phyloP scores from a whole-genome alignment of 1,140 invertebrate species.

The Goniozus legneri region DNA sequence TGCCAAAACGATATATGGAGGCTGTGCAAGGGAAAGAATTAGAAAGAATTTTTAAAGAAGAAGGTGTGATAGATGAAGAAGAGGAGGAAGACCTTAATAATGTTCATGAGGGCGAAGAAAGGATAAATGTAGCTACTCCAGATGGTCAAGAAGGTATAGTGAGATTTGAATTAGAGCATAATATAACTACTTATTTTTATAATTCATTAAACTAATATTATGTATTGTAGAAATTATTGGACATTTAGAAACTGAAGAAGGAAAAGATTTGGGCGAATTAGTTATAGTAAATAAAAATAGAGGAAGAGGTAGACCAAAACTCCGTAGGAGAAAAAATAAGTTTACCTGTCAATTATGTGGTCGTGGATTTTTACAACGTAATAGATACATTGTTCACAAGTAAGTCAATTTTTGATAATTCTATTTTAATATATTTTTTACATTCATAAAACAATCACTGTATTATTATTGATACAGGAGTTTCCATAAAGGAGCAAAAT shows the following conservation, averaged over 20 bases:
- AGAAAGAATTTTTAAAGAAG: conserved; percentile 68
- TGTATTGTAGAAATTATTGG: conserved; percentile 60
- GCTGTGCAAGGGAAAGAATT: conserved; percentile 71
- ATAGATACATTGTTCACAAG: conserved; percentile 53
- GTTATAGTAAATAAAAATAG: conserved; percentile 60
- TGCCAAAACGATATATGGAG: conserved; percentile 64
- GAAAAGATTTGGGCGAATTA: conserved; percentile 59
- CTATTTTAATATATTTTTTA: too few species aligned
- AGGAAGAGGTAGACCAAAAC: conserved; percentile 56
- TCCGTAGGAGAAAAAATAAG: conserved; percentile 48
- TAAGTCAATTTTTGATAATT: conserved; percentile 19
- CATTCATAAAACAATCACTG: not conserved
- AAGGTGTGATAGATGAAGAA: conserved; percentile 66
- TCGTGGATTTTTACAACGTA: conserved; percentile 55
- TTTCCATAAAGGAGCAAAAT: conserved; percentile 53
- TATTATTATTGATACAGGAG: conserved; percentile 28
- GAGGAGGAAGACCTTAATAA: conserved; percentile 40
- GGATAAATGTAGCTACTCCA: conserved; percentile 25
- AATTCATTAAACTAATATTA: conserved; percentile 10
- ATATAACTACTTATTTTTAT: not conserved
- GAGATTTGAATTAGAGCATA: not conserved
- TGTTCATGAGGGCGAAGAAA: conserved; percentile 26
- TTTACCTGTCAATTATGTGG: conserved; percentile 58
- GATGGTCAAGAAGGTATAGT: conserved; percentile 41
- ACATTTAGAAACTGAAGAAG: conserved; percentile 61